Conservation (phyloP, 2,113 vertebrate species). For the Chunga burmeisteri region DNA sequence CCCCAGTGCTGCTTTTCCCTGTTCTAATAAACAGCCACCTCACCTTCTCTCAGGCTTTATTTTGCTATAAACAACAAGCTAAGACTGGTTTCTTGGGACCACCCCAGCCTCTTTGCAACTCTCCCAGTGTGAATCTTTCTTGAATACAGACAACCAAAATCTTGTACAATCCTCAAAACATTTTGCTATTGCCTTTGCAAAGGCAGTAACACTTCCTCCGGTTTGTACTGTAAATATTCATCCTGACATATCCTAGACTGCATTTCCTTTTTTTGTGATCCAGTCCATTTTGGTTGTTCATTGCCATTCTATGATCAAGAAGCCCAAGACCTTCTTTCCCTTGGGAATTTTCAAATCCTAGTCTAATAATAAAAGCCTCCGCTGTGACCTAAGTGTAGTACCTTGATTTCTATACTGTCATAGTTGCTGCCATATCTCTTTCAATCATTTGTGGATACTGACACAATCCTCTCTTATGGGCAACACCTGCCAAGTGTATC, state of each 20-base stretch:
- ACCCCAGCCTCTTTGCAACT: not conserved
- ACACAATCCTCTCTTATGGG: not conserved
- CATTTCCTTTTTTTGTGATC: not conserved
- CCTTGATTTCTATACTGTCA: not conserved
- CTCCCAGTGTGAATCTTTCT: not conserved
- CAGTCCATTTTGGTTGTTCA: not conserved
- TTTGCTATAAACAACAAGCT: not conserved
- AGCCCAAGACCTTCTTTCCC: not conserved
- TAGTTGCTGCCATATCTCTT: not conserved
- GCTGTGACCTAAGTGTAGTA: not conserved
- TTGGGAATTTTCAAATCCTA: not conserved
- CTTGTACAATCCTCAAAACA: not conserved
- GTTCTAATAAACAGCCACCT: not conserved
- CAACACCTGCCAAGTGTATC: not conserved
- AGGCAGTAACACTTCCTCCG: not conserved
- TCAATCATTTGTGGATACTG: not conserved
- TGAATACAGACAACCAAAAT: not conserved
- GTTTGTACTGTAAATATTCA: not conserved
- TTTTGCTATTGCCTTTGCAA: not conserved
- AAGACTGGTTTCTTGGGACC: not conserved
- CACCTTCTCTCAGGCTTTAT: not conserved
- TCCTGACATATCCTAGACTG: not conserved
- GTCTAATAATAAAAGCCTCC: not conserved
- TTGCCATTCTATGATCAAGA: not conserved
- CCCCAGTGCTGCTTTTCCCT: not conserved